Evolutionary conservation across 2,113 vertebrate species (phyloP).

Genomic region (Budorcas taxicolor): DNA sequence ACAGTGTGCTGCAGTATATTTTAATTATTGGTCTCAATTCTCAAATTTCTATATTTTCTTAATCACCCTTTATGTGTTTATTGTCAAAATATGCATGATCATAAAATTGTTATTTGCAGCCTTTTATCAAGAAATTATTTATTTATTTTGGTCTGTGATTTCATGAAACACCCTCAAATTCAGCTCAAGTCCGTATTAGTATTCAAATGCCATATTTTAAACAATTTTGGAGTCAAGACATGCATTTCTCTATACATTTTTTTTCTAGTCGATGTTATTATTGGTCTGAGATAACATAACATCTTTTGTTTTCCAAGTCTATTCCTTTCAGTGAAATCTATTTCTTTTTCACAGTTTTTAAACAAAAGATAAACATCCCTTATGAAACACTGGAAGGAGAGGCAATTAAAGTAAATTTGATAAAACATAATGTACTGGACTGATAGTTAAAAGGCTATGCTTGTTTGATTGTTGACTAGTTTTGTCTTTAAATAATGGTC

Average conservation of each 20-base stretch:
- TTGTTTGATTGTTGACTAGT: constrained; percentile 78
- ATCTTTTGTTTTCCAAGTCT: constrained; percentile 73
- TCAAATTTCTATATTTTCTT: not conserved
- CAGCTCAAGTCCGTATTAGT: constrained; percentile 9
- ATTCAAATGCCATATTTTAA: constrained; percentile 38
- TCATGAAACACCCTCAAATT: constrained; percentile 38
- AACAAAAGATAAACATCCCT: constrained; percentile 62
- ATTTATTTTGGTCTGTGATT: constrained; percentile 21
- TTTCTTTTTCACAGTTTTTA: constrained; percentile 60
- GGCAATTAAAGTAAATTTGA: constrained; percentile 71
- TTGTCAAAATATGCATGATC: not conserved
- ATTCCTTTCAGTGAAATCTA: constrained; percentile 56
- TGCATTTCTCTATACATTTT: not conserved
- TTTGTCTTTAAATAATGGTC: constrained; percentile 82
- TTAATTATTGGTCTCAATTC: not conserved
- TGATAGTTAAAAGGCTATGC: constrained; percentile 69
- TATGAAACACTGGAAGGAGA: constrained; percentile 40
- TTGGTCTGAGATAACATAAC: constrained; percentile 60
- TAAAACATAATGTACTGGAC: constrained; percentile 60
- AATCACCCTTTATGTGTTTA: not conserved
- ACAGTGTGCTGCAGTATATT: not conserved
- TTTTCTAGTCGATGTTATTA: constrained; percentile 52
- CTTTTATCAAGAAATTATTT: constrained; percentile 29
- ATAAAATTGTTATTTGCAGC: constrained; percentile 20
- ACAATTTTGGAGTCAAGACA: constrained; percentile 61